A percentile compares a stretch with the other conserved stretches of the same genome.
phyloP scores from a whole-genome alignment of 2,113 vertebrate genomes.

The Oncorhynchus mykiss region DNA sequence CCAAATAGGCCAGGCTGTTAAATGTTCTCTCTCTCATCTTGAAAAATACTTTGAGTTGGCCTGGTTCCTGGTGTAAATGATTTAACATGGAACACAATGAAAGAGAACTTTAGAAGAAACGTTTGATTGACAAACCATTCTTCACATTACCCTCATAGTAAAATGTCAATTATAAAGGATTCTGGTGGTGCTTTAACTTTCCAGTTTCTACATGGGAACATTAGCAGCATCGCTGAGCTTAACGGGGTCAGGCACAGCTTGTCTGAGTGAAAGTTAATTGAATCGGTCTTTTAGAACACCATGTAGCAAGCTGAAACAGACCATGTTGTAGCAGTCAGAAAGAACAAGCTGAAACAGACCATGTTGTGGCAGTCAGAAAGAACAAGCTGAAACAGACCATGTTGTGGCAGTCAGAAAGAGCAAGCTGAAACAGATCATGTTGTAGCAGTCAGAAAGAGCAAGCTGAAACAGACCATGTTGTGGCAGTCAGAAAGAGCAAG shows the following conservation, averaged over 20 bases:
- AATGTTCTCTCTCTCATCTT: slow-evolving; percentile 16
- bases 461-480: too few relatives aligned
- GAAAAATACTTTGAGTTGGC: slow-evolving; percentile 41
- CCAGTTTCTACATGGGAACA: slow-evolving; percentile 21
- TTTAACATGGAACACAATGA: slow-evolving; percentile 7
- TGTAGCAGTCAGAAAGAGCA: too few relatives aligned
- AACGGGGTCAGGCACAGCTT: slow-evolving; percentile 26
- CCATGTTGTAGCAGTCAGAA: too few relatives aligned
- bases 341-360: too few relatives aligned
- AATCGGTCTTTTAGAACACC: slow-evolving; percentile 39
- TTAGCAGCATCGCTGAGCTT: slow-evolving; percentile 27
- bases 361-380: too few relatives aligned
- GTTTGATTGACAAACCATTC: slow-evolving; percentile 23
- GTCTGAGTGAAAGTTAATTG: slow-evolving; percentile 16
- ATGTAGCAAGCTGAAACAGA: slow-evolving; percentile 3
- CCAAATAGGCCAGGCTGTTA: slow-evolving; percentile 36
- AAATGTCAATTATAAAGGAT: background rate
- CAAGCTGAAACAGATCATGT: background rate
- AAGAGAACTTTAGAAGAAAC: background rate
- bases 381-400: background rate
- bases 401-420: background rate
- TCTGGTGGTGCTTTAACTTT: slow-evolving; percentile 1
- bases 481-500: too few relatives aligned
- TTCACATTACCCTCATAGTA: background rate
- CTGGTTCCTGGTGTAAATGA: slow-evolving; percentile 36